Conservation (phyloP, 2,113 vertebrate species). For the Dendrocopos noguchii region DNA sequence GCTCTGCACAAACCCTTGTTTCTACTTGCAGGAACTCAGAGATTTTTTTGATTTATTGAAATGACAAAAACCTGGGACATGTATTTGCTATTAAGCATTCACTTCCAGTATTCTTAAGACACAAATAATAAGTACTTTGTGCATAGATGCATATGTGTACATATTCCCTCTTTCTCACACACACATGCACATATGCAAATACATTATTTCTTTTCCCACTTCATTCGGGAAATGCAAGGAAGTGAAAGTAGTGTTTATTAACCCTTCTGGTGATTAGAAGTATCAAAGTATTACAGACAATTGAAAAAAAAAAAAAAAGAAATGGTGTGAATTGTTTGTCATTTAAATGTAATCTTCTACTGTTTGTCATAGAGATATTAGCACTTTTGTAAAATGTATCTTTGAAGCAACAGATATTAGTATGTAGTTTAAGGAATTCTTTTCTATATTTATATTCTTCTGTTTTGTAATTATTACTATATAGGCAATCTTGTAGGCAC, state of each 20-base stretch:
- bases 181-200: not conserved
- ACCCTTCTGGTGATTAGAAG: constrained; percentile 44
- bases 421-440: constrained; percentile 56
- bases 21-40: not conserved
- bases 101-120: constrained; percentile 24
- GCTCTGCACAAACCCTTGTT: not conserved
- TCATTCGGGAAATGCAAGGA: constrained; percentile 33
- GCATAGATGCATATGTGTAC: not conserved
- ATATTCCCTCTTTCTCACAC: not conserved
- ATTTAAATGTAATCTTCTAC: constrained; percentile 69
- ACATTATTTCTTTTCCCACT: constrained; percentile 2
- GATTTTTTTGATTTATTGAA: not conserved
- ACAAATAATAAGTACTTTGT: not conserved
- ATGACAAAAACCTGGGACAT: not conserved
- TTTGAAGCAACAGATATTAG: constrained; percentile 68
- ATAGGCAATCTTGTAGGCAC: constrained; percentile 60
- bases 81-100: not conserved
- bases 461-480: constrained; percentile 46
- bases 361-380: constrained; percentile 71
- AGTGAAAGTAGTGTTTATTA: constrained; percentile 44
- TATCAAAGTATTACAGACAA: constrained; percentile 29
- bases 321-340: constrained; percentile 50
- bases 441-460: constrained; percentile 69
- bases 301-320: not conserved
- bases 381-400: constrained; percentile 70